Base-by-base conservation (phyloP, 2,888 invertebrate genomes). In the Folsomia manolachei region DNA sequence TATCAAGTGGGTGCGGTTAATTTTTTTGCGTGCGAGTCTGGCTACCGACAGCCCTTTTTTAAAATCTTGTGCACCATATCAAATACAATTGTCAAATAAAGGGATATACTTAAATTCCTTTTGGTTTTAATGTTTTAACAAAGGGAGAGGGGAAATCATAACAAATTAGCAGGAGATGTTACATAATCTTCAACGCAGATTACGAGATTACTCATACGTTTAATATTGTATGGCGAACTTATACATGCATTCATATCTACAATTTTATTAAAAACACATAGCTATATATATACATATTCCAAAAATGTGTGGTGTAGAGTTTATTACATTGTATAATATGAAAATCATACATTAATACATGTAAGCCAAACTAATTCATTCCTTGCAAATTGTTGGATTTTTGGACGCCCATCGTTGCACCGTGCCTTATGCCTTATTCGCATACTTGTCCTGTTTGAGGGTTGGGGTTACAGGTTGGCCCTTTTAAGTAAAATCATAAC, bases 11-110 rank as follows among this genome's bases (percentile, higher is more conserved):
- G 39, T 39, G 39, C 39, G 4, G 39, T 4, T 39, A 14, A 39
- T 39, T 4, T 39, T 39, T 39, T 14, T 39, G 4, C 4, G 39
- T 39, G 14, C 39, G 14, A 9, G 39, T 9, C 7, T 56, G 56
- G 56, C 56, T 56, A 56, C 7, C 19, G 21, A 21, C 21, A 56
- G 56, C 56, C 56, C 19, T n/a, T 18, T n/a, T 21, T n/a, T 21
- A 7, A n/a, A 56, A 56, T n/a, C 56, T 26, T 60, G 70, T 70
- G 70, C 64, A 70, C 70, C 64, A 64, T 65, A 27, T 53, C 56
- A 70, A 64, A 56, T 27, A 27, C 27, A 56, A 70, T 56, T 64
- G 70, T 70, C 70, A 70, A 70, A 70, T 70, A 70, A 70, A 70
- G 27, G 23, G 26, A 18, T 14, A 19, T 56, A 26, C 25, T n/a